phyloP scores from a whole-genome alignment of 1,140 invertebrate species.

The Zaprionus gabonicus region DNA sequence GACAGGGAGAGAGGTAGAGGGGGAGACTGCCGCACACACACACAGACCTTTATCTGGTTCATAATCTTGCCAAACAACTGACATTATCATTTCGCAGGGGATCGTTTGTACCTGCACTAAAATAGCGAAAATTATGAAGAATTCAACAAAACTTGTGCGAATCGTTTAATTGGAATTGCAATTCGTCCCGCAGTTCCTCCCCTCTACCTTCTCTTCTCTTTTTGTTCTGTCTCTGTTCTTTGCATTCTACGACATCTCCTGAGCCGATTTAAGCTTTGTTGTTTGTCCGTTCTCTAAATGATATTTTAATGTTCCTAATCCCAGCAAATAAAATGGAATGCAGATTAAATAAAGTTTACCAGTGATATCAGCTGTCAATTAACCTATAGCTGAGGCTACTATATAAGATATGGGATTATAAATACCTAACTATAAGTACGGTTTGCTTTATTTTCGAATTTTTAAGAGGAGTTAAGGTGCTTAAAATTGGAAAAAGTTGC shows the following conservation, averaged over 20 bases:
- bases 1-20: not conserved
- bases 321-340: not conserved
- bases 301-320: not conserved
- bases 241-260: not conserved
- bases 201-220: not conserved
- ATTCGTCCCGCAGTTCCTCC: not conserved
- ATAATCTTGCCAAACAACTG: constrained; percentile 44
- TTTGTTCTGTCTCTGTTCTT: not conserved
- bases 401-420: not conserved
- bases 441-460: too few species aligned
- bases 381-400: not conserved
- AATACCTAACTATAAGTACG: too few species aligned
- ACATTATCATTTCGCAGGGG: constrained; percentile 47
- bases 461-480: too few species aligned
- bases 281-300: not conserved
- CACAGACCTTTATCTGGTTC: constrained; percentile 29
- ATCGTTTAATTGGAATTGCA: constrained; percentile 15
- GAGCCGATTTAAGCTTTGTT: not conserved
- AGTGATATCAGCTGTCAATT: not conserved
- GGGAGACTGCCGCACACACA: not conserved
- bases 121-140: constrained; percentile 47
- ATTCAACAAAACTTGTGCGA: constrained; percentile 21
- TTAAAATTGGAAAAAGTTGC: too few species aligned
- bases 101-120: constrained; percentile 17
- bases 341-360: not conserved